phyloP scores from a whole-genome alignment of 2,113 vertebrate genomes.

The Dicrurus megarhynchus region DNA sequence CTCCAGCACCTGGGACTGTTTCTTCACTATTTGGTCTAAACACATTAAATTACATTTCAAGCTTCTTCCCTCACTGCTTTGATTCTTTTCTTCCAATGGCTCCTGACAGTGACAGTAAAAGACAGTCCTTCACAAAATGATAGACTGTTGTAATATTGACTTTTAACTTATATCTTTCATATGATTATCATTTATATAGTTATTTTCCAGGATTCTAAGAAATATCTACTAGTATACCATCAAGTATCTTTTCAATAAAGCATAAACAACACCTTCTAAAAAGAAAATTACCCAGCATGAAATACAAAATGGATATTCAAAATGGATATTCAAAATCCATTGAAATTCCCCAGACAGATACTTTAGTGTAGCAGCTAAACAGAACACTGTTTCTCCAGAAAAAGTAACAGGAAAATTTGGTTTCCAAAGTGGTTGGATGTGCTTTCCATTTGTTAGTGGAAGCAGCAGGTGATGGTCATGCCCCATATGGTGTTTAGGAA shows the following conservation, averaged over 20 bases:
- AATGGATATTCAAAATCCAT: neutral
- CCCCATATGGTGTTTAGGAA: neutral
- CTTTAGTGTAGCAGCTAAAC: neutral
- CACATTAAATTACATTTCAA: neutral
- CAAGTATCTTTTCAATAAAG: neutral
- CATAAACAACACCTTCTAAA: neutral
- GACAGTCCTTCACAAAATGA: neutral
- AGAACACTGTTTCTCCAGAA: neutral
- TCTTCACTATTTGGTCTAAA: neutral
- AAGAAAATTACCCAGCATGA: neutral
- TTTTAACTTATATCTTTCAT: neutral
- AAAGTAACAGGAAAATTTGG: neutral
- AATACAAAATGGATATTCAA: neutral
- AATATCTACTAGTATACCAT: neutral
- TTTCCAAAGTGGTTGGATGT: neutral
- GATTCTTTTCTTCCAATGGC: neutral
- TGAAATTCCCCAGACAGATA: neutral
- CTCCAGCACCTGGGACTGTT: neutral
- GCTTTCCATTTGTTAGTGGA: neutral
- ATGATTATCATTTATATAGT: neutral
- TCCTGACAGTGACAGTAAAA: neutral
- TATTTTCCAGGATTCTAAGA: neutral
- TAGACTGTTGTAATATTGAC: neutral
- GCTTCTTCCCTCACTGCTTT: neutral
- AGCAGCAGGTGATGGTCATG: fast-evolving